These are phyloP conservation scores for Hylaeus anthracinus DNA, from an alignment of 1,140 invertebrate species.

Conservation along the genomic window DNA sequence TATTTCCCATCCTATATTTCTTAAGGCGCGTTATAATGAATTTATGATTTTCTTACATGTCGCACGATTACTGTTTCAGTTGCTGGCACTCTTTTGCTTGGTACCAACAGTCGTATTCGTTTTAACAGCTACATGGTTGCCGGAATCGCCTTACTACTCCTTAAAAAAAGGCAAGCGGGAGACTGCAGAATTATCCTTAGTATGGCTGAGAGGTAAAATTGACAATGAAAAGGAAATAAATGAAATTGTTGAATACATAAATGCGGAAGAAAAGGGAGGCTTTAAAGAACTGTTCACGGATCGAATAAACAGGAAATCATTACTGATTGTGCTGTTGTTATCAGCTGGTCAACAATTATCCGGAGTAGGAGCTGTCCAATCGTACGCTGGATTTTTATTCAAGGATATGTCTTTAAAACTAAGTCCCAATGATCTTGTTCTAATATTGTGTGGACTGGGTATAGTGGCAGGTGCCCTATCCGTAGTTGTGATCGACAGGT, in stretches of 20 bases:
- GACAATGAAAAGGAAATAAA: slow-evolving; percentile 14
- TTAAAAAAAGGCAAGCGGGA: slow-evolving; percentile 74
- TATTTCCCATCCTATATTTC: no score
- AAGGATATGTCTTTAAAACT: neutral
- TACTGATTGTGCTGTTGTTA: neutral
- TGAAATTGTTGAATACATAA: neutral
- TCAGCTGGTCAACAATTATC: slow-evolving; percentile 36
- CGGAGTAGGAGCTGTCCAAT: slow-evolving; percentile 2
- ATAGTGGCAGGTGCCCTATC: neutral
- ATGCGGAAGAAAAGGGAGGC: slow-evolving; percentile 67
- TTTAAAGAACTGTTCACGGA: slow-evolving; percentile 77
- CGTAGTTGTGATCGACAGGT: neutral
- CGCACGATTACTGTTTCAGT: slow-evolving; percentile 5
- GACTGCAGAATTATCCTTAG: neutral
- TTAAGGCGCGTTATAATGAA: no score
- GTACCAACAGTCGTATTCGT: slow-evolving; percentile 81
- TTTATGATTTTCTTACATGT: neutral
- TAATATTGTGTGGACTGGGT: neutral
- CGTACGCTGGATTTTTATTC: neutral
- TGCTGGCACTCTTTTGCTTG: slow-evolving; percentile 80
- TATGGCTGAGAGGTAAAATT: slow-evolving; percentile 1
- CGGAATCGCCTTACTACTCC: slow-evolving; percentile 88
- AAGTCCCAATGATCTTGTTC: neutral
- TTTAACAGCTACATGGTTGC: slow-evolving; percentile 84
- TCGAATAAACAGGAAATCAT: slow-evolving; percentile 80